A percentile compares a stretch with the other conserved stretches of the same genome.
phyloP scores from a whole-genome alignment of 2,113 vertebrate species.

The Phasianus colchicus region DNA sequence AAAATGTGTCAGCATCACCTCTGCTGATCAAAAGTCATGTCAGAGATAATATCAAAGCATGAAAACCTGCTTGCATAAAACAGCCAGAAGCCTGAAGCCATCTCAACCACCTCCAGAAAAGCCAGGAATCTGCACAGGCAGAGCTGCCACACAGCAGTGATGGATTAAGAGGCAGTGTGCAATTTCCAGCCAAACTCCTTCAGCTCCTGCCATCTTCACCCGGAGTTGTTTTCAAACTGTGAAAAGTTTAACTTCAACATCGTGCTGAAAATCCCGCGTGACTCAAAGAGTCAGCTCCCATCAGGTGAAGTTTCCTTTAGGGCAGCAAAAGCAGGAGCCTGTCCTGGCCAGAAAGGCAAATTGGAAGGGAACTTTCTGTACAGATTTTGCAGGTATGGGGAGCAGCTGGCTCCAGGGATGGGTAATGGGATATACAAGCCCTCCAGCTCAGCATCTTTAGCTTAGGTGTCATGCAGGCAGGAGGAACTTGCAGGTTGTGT shows the following conservation, averaged over 20 bases:
- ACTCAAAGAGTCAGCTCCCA: neutral
- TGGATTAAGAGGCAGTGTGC: conserved; percentile 1
- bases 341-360: neutral
- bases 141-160: neutral
- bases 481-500: neutral
- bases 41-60: conserved; percentile 55
- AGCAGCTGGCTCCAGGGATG: neutral
- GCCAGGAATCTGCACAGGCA: neutral
- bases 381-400: neutral
- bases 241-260: neutral
- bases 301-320: neutral
- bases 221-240: conserved; percentile 24
- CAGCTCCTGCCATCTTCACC: conserved; percentile 21
- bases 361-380: neutral
- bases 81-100: conserved; percentile 62
- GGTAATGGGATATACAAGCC: neutral
- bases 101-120: conserved; percentile 44
- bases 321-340: neutral
- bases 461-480: neutral
- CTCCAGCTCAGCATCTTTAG: neutral
- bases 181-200: conserved; percentile 1
- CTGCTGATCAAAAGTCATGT: conserved; percentile 59
- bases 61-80: conserved; percentile 60
- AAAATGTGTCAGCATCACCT: conserved; percentile 38
- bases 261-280: neutral